phyloP scores from a whole-genome alignment of 2,797 vertebrate species.

The Cossypha heuglini region DNA sequence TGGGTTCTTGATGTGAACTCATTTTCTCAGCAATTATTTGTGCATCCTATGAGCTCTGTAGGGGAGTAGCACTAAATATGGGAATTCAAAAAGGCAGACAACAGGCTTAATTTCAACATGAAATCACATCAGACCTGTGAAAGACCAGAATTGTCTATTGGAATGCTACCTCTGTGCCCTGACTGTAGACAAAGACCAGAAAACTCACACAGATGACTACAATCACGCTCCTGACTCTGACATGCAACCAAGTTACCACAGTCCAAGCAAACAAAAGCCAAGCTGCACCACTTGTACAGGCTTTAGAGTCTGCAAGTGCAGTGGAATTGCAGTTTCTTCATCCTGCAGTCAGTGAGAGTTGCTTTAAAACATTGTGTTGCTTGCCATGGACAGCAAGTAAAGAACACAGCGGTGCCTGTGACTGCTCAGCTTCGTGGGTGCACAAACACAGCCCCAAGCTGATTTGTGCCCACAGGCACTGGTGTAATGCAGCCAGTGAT shows the following conservation, averaged over 20 bases:
- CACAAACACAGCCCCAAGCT: background rate
- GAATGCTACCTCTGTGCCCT: background rate
- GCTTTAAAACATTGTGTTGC: background rate
- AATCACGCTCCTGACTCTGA: background rate
- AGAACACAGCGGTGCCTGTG: accelerated
- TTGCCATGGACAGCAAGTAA: background rate
- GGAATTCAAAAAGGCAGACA: background rate
- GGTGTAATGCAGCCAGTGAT: background rate
- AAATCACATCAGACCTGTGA: background rate
- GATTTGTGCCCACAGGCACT: background rate
- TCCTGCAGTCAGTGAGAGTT: background rate
- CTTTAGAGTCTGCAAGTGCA: background rate
- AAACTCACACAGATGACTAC: background rate
- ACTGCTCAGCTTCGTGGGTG: background rate
- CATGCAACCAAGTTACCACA: background rate
- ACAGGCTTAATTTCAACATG: background rate
- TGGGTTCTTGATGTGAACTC: background rate
- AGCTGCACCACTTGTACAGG: accelerated
- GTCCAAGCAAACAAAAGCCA: background rate
- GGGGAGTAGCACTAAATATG: background rate
- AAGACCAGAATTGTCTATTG: background rate
- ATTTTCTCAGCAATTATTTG: background rate
- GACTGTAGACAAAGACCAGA: background rate
- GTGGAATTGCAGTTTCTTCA: background rate
- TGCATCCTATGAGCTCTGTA: background rate